A percentile compares a stretch with the other conserved stretches of the same genome.
Conservation (phyloP, 2,888 invertebrate species). For the Nemotelus pantherinus region DNA sequence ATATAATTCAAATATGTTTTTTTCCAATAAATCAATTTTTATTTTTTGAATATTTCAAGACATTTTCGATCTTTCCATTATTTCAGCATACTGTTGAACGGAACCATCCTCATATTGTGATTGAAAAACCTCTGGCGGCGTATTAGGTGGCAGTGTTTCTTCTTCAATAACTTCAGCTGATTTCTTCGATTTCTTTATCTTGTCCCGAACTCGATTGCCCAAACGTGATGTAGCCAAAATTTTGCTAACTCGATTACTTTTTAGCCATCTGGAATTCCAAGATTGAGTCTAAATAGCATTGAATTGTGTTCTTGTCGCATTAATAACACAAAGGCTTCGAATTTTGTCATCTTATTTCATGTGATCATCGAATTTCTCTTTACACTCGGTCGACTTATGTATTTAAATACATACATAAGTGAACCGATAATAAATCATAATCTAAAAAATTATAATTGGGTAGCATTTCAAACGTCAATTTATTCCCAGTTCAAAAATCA, state of each 20-base stretch:
- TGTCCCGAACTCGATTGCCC: conserved; percentile 71
- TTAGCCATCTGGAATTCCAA: conserved; percentile 71
- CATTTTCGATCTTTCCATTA: conserved; percentile 48
- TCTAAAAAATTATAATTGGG: no score
- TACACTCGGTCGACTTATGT: background rate
- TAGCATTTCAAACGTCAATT: no score
- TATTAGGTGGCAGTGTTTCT: conserved; percentile 48
- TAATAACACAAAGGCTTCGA: background rate
- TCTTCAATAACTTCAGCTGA: conserved; percentile 49
- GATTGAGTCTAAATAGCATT: conserved; percentile 58
- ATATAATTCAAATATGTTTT: no score
- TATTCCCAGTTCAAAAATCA: no score
- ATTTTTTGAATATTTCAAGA: background rate
- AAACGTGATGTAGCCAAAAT: conserved; percentile 69
- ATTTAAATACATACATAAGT: no score
- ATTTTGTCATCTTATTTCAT: background rate
- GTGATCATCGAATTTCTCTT: background rate
- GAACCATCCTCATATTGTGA: conserved; percentile 66
- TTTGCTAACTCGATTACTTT: conserved; percentile 70
- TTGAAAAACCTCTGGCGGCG: conserved; percentile 51
- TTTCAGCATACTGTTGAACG: conserved; percentile 68
- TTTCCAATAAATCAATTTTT: no score
- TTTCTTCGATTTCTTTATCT: conserved; percentile 66
- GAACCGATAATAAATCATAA: no score
- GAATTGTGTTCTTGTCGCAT: background rate